Evolutionary conservation across 2,797 vertebrate genomes (phyloP).

Genomic region (Syndactyla subalaris): DNA sequence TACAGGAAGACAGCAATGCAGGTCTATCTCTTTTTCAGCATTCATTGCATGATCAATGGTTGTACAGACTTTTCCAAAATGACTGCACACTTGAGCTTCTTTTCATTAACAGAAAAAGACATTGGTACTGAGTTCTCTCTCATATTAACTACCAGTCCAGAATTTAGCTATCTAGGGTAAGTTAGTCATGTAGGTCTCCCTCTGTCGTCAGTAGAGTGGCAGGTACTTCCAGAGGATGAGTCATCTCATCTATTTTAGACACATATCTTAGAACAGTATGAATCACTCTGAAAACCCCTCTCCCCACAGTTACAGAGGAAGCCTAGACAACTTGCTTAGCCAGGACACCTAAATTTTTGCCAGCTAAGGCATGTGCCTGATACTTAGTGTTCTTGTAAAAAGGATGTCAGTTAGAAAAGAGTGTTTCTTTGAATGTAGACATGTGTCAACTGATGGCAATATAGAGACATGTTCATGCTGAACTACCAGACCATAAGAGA

Average conservation of each 20-base stretch:
- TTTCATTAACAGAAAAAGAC: background rate
- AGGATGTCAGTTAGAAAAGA: background rate
- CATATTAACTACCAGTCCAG: background rate
- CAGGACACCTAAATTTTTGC: slow-evolving; percentile 1
- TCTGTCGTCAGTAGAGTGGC: slow-evolving; percentile 43
- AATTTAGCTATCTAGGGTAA: slow-evolving; percentile 27
- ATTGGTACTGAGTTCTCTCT: background rate
- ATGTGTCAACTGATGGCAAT: background rate
- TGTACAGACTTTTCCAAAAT: background rate
- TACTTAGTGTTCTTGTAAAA: background rate
- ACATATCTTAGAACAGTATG: slow-evolving; percentile 23
- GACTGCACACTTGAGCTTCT: background rate
- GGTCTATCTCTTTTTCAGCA: background rate
- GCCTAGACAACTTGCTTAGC: background rate
- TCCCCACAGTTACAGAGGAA: background rate
- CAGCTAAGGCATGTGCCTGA: background rate
- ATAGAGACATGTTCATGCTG: background rate
- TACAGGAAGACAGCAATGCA: background rate
- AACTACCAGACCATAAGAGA: background rate
- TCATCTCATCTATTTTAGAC: slow-evolving; percentile 62
- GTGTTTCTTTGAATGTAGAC: background rate
- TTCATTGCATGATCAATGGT: background rate
- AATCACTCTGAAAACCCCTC: slow-evolving; percentile 54
- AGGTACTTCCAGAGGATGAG: slow-evolving; percentile 59
- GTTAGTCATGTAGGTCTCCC: slow-evolving; percentile 64